Evolutionary conservation across 1,140 invertebrate species (phyloP).

Genomic region (Galleria mellonella): DNA sequence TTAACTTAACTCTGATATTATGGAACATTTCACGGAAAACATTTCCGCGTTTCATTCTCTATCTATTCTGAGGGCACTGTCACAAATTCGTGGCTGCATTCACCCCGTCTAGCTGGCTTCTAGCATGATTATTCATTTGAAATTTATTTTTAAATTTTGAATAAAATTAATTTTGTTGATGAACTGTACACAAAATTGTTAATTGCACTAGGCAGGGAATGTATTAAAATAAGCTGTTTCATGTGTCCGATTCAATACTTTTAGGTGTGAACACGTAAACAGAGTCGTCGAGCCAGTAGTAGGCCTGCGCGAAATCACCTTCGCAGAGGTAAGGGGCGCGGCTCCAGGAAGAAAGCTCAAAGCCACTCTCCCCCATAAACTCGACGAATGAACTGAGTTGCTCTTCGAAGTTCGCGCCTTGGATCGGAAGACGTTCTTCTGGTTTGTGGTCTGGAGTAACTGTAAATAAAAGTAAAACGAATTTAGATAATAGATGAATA

Average conservation of each 20-base stretch:
- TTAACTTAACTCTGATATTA: no score
- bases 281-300: slow-evolving; percentile 92
- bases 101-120: no score
- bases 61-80: no score
- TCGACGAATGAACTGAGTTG: slow-evolving; percentile 83
- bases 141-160: no score
- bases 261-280: slow-evolving; percentile 81
- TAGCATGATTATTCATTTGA: no score
- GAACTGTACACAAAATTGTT: no score
- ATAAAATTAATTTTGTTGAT: no score
- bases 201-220: not conserved
- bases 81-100: no score
- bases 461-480: slow-evolving; percentile 33
- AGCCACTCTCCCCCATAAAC: slow-evolving; percentile 82
- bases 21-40: no score
- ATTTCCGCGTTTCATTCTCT: no score
- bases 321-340: slow-evolving; percentile 95
- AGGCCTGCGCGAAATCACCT: slow-evolving; percentile 93
- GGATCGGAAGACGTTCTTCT: slow-evolving; percentile 80
- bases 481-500: not conserved
- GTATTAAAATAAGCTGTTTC: not conserved
- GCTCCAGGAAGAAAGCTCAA: slow-evolving; percentile 85
- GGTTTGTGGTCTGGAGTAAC: slow-evolving; percentile 82
- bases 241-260: slow-evolving; percentile 1
- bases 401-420: slow-evolving; percentile 83